Evolutionary conservation across 2,888 invertebrate genomes (phyloP).

Genomic region (Odontocolon sp.): DNA sequence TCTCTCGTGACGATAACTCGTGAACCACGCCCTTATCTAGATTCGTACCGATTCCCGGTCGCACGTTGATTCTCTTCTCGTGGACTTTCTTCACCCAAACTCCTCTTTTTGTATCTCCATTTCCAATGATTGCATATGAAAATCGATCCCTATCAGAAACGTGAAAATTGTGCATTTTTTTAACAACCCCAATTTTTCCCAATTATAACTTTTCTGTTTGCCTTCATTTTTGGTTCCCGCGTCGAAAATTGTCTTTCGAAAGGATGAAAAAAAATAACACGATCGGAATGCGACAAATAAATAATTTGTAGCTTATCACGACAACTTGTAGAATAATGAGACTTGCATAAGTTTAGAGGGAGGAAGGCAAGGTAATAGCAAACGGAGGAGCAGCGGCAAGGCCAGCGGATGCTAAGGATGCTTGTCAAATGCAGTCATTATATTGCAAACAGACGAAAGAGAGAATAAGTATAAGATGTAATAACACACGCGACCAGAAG

Average conservation of each 20-base stretch:
- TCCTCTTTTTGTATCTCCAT: neutral
- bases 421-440: slow-evolving; percentile 66
- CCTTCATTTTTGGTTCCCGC: too few relatives aligned
- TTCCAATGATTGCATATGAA: slow-evolving; percentile 31
- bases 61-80: slow-evolving; percentile 45
- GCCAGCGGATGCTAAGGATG: slow-evolving; percentile 62
- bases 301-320: slow-evolving; percentile 3
- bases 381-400: slow-evolving; percentile 63
- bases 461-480: slow-evolving; percentile 61
- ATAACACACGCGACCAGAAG: slow-evolving; percentile 49
- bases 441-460: slow-evolving; percentile 47
- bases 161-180: neutral
- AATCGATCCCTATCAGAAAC: too few relatives aligned
- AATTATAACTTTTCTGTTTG: too few relatives aligned
- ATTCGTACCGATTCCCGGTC: slow-evolving; percentile 46
- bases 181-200: neutral
- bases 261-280: too few relatives aligned
- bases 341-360: slow-evolving; percentile 39
- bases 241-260: too few relatives aligned
- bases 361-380: slow-evolving; percentile 26
- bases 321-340: slow-evolving; percentile 47
- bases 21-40: slow-evolving; percentile 55
- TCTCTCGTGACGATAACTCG: slow-evolving; percentile 57
- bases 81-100: slow-evolving; percentile 27
- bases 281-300: too few relatives aligned